phyloP scores from a whole-genome alignment of 1,140 invertebrate species.

The Homalodisca vitripennis region DNA sequence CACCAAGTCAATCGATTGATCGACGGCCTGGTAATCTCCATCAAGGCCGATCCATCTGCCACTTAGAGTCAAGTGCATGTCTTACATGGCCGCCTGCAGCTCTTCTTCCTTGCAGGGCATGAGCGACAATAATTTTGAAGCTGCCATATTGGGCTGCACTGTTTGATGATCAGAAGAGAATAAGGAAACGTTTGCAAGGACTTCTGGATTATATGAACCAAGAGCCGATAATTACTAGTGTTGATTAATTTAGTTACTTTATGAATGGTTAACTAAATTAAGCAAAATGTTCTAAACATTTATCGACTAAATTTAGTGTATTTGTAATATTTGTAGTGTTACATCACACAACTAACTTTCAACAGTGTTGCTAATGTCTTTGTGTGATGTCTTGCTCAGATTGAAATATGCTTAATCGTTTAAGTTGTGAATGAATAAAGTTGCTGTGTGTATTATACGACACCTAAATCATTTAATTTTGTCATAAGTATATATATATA shows the following conservation, averaged over 20 bases:
- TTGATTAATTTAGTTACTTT: constrained; percentile 1
- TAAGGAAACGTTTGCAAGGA: constrained; percentile 82
- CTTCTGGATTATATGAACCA: constrained; percentile 69
- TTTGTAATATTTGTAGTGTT: too few species aligned
- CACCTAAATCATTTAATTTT: too few species aligned
- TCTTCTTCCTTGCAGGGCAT: constrained; percentile 53
- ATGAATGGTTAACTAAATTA: too few species aligned
- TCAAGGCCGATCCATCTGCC: constrained; percentile 64
- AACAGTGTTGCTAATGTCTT: too few species aligned
- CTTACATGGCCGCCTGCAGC: constrained; percentile 81
- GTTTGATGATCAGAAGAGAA: constrained; percentile 85
- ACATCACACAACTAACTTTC: too few species aligned
- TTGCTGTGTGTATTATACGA: too few species aligned
- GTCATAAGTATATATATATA: too few species aligned
- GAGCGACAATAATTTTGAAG: constrained; percentile 78
- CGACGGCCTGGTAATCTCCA: constrained; percentile 68
- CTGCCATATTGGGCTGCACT: constrained; percentile 77
- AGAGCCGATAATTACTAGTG: constrained; percentile 15
- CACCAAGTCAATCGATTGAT: constrained; percentile 74
- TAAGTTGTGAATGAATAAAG: too few species aligned
- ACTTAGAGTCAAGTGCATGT: constrained; percentile 67
- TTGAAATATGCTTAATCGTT: too few species aligned
- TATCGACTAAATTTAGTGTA: too few species aligned
- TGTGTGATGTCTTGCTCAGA: too few species aligned
- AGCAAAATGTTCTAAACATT: too few species aligned